Conservation (phyloP, 2,888 invertebrate genomes). For the Lasioglossum leucozonium region DNA sequence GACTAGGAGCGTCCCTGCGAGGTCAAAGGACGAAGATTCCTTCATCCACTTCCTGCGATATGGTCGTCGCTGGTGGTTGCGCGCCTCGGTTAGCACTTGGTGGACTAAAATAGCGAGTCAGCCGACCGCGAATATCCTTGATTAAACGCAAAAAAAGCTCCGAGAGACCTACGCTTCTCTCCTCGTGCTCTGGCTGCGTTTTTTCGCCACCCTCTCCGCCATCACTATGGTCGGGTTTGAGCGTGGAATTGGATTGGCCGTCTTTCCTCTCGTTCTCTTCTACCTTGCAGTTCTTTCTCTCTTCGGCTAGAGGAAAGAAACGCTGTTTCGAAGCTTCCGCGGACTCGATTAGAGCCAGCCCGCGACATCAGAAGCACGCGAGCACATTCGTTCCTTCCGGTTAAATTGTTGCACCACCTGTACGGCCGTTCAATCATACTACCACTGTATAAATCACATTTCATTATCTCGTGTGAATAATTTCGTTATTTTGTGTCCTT, state of each 20-base stretch:
- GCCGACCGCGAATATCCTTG: conserved; percentile 84
- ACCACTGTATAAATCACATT: neutral
- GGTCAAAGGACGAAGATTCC: conserved; percentile 73
- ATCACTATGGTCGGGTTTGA: conserved; percentile 74
- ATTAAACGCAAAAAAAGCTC: conserved; percentile 83
- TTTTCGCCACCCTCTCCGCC: conserved; percentile 73
- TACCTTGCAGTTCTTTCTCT: conserved; percentile 44
- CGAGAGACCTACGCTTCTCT: conserved; percentile 61
- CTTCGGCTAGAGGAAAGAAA: conserved; percentile 54
- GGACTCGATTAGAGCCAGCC: conserved; percentile 68
- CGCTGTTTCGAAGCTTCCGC: conserved; percentile 61
- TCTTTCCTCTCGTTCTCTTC: conserved; percentile 63
- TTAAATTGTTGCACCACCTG: conserved; percentile 53
- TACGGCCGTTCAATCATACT: conserved; percentile 5
- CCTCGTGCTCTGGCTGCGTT: conserved; percentile 68
- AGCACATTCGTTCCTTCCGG: conserved; percentile 39
- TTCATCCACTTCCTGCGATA: conserved; percentile 72
- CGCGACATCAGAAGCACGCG: conserved; percentile 59
- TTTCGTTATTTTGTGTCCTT: neutral
- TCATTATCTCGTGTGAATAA: no score
- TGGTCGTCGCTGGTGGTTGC: conserved; percentile 67
- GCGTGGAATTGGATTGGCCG: conserved; percentile 77
- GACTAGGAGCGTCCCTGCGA: conserved; percentile 45
- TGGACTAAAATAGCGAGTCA: conserved; percentile 74
- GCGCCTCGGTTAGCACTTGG: conserved; percentile 71